Evolutionary conservation across 2,113 vertebrate species (phyloP).

Genomic region (Melanotaenia duboulayi): DNA sequence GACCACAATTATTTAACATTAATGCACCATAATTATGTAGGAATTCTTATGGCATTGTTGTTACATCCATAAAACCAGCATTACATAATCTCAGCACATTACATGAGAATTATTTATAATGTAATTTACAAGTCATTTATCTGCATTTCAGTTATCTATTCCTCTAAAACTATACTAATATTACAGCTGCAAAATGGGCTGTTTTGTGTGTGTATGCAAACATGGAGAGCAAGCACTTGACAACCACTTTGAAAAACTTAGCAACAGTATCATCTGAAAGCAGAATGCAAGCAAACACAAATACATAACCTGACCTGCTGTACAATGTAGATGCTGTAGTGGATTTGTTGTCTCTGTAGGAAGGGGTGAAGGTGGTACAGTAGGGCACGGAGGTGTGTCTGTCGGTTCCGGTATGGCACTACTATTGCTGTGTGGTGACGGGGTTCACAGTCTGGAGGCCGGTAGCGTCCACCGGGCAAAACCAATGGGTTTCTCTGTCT

Average conservation of each 20-base stretch:
- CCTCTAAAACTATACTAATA: background rate
- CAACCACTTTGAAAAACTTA: background rate
- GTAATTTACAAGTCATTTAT: background rate
- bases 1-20: too few species aligned
- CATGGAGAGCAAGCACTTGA: background rate
- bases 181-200: background rate
- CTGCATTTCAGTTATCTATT: too few species aligned
- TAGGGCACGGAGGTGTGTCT: slow-evolving; percentile 90
- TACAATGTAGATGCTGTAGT: slow-evolving; percentile 95
- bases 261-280: background rate
- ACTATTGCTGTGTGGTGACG: slow-evolving; percentile 91
- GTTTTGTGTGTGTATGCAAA: background rate
- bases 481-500: slow-evolving; percentile 88
- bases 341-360: slow-evolving; percentile 95
- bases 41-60: too few species aligned
- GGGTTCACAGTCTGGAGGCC: slow-evolving; percentile 87
- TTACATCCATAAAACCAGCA: too few species aligned
- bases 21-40: too few species aligned
- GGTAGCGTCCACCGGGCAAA: slow-evolving; percentile 86
- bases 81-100: too few species aligned
- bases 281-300: background rate
- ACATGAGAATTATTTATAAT: too few species aligned
- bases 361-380: slow-evolving; percentile 97
- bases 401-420: slow-evolving; percentile 93
- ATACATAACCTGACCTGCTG: slow-evolving; percentile 86